These are phyloP conservation scores for Cyprinodon brontotheroides DNA, from an alignment of 2,113 vertebrate genomes.

Conservation along the genomic window DNA sequence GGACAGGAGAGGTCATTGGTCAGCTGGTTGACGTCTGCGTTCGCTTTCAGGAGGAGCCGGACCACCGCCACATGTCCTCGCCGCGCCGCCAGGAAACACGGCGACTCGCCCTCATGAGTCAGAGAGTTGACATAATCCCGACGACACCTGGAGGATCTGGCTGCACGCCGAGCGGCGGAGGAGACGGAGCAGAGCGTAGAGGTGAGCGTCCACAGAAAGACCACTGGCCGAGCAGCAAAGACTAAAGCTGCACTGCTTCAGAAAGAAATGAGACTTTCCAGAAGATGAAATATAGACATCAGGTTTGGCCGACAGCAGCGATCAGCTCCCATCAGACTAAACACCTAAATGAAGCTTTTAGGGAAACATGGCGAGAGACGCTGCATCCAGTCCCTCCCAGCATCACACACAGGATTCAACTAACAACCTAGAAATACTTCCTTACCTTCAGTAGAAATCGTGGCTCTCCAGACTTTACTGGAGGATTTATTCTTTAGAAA, in stretches of 20 bases:
- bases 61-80: slow-evolving; percentile 79
- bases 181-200: not conserved
- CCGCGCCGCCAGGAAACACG: slow-evolving; percentile 85
- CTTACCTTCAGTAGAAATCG: too few species aligned
- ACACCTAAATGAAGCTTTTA: too few species aligned
- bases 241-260: not conserved
- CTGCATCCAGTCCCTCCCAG: too few species aligned
- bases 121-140: slow-evolving; percentile 78
- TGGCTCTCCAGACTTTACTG: too few species aligned
- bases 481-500: too few species aligned
- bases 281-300: too few species aligned
- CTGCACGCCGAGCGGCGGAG: slow-evolving; percentile 45
- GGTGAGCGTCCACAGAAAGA: not conserved
- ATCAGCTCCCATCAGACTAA: too few species aligned
- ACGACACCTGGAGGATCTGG: slow-evolving; percentile 50
- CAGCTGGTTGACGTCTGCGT: slow-evolving; percentile 80
- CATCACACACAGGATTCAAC: too few species aligned
- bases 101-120: slow-evolving; percentile 87
- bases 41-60: slow-evolving; percentile 81
- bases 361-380: too few species aligned
- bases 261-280: too few species aligned
- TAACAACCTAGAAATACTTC: too few species aligned
- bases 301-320: too few species aligned
- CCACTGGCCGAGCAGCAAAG: not conserved
- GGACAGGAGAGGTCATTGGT: slow-evolving; percentile 87